Conservation (phyloP, 2,888 invertebrate species). For the Drosophila differens region DNA sequence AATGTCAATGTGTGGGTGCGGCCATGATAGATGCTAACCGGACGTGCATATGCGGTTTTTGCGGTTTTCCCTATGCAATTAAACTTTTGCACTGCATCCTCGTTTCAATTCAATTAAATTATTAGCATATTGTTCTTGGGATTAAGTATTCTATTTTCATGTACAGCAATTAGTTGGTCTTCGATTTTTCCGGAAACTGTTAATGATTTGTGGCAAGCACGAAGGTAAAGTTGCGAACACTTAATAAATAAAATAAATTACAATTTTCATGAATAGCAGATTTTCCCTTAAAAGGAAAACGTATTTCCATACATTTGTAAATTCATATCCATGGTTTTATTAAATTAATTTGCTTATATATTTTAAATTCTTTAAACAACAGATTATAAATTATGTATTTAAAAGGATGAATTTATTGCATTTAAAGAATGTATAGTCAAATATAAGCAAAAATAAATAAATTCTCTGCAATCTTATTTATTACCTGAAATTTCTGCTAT, state of each 20-base stretch:
- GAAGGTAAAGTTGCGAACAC: not conserved
- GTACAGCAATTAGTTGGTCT: not conserved
- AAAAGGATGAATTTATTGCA: not conserved
- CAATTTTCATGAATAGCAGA: not conserved
- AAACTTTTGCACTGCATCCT: slow-evolving; percentile 24
- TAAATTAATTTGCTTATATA: not conserved
- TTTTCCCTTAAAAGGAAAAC: not conserved
- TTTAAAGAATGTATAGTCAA: not conserved
- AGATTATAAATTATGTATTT: not conserved
- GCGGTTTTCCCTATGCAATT: slow-evolving; percentile 37
- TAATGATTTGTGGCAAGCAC: not conserved
- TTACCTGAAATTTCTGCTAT: slow-evolving; percentile 8
- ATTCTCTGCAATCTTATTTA: not conserved
- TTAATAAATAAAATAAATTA: slow-evolving; percentile 3
- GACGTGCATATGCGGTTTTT: slow-evolving; percentile 30
- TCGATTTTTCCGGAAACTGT: slow-evolving; percentile 2
- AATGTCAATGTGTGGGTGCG: slow-evolving; percentile 61
- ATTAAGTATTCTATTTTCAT: slow-evolving; percentile 12
- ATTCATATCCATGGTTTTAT: not conserved
- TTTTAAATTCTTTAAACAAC: not conserved
- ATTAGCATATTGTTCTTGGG: slow-evolving; percentile 18
- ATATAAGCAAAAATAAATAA: not conserved
- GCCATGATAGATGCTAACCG: slow-evolving; percentile 41
- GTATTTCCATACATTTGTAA: not conserved
- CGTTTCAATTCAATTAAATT: slow-evolving; percentile 12